Base-by-base conservation (phyloP, 2,888 invertebrate genomes). In the Piscicola geometra region DNA sequence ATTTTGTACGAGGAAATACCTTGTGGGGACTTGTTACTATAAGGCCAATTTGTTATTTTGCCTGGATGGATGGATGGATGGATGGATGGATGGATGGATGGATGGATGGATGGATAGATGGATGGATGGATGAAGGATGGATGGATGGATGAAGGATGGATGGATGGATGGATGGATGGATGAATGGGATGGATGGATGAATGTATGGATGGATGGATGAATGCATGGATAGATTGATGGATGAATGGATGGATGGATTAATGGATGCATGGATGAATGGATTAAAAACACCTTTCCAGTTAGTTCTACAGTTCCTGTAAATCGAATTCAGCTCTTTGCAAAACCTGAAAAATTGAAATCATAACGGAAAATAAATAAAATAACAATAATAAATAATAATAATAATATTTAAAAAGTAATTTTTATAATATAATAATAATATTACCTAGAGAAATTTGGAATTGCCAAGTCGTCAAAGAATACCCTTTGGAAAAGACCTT, bases 271-370 rank as follows among this genome's bases (percentile, higher is more conserved):
- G 25, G 60, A 56, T 56, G 25, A 21, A 56, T 56, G 60, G n/a
- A 56, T 56, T 5, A 5, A 56, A 15, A n/a, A 5, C 9, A 56
- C 73, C 73, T 35, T 1, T 18, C 35, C 52, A 73, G n/a, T 60
- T 60, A n/a, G 73, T 73, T 56, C 73, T 56, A 64, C 73, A 73
- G 33, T 73, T 56, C 25, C 60, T 18, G 33, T 73, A 73, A 3
- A 73, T 73, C 12, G 52, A 52, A 25, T 73, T 73, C 33, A 73
- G 30, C 3, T 60, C 33, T 30, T 73, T 73, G 25, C 73, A 73
- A 36, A 73, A 73, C 25, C 56, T 52, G 30, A 28, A 5, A 64
- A 64, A 56, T 35, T 73, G 32, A n/a, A 5, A 41, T 9, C 5
- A 41, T 41, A 41, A n/a, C n/a, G n/a, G n/a, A 41, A 41, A 41